Percentiles rank a stretch among this genome's conserved stretches.
Evolutionary conservation across 2,113 vertebrate genomes (phyloP).

Genomic region (Lethenteron reissneri): DNA sequence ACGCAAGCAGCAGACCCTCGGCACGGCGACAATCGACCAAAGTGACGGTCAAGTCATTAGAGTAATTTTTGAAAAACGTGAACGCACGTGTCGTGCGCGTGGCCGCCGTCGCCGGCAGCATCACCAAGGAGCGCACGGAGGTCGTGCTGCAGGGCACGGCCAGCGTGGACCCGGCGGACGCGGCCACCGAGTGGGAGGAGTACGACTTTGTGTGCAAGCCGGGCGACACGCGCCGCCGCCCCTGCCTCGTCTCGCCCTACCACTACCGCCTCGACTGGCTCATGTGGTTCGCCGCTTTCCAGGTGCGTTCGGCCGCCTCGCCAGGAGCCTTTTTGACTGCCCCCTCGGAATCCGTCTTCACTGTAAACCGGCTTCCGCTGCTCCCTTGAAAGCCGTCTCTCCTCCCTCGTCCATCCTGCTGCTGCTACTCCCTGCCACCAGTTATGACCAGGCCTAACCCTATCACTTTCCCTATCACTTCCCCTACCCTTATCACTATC

Average conservation of each 20-base stretch:
- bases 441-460: not conserved
- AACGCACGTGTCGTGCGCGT: too few relatives aligned
- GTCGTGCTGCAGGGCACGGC: slow-evolving; percentile 63
- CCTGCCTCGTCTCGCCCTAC: slow-evolving; percentile 61
- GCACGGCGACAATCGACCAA: too few relatives aligned
- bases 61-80: too few relatives aligned
- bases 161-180: slow-evolving; percentile 36
- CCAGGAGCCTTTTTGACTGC: slow-evolving; percentile 7
- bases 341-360: slow-evolving; percentile 11
- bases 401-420: too few relatives aligned
- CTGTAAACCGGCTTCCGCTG: slow-evolving; percentile 13
- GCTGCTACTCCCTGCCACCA: too few relatives aligned
- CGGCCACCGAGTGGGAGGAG: slow-evolving; percentile 52
- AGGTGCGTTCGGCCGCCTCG: slow-evolving; percentile 24
- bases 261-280: slow-evolving; percentile 94
- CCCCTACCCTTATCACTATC: not conserved
- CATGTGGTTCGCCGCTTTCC: slow-evolving; percentile 92
- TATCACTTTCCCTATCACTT: not conserved
- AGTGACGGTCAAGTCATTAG: too few relatives aligned
- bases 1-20: too few relatives aligned
- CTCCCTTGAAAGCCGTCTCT: slow-evolving; percentile 2
- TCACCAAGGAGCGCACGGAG: slow-evolving; percentile 80
- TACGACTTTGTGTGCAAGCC: slow-evolving; percentile 85
- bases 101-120: slow-evolving; percentile 20
- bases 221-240: slow-evolving; percentile 31